Conservation (phyloP, 2,888 invertebrate genomes). For the Lacanobia oleracea region DNA sequence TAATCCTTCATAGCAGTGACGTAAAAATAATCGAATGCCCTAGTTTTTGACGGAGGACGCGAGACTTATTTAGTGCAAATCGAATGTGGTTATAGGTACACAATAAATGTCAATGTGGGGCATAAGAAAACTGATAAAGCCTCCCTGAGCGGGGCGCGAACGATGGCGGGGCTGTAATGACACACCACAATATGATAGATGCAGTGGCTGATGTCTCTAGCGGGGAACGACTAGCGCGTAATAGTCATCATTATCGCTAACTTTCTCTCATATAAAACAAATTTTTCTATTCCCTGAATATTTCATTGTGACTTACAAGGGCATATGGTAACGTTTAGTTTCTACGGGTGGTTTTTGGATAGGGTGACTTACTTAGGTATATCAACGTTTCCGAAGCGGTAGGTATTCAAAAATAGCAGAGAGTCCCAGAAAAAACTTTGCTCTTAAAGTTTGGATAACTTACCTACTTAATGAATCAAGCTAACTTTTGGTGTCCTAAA, state of each 20-base stretch:
- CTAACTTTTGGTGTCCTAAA: slow-evolving; percentile 1
- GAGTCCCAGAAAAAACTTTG: slow-evolving; percentile 16
- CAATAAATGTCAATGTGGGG: slow-evolving; percentile 47
- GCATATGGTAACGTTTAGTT: background rate
- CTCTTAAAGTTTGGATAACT: slow-evolving; percentile 29
- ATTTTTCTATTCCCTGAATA: slow-evolving; percentile 49
- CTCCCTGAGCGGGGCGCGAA: slow-evolving; percentile 34
- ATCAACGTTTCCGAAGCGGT: background rate
- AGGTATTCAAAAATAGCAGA: background rate
- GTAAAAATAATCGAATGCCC: slow-evolving; percentile 8
- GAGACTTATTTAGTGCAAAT: slow-evolving; percentile 49
- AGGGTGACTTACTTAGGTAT: too few relatives aligned
- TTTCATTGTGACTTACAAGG: slow-evolving; percentile 27
- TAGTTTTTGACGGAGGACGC: slow-evolving; percentile 16
- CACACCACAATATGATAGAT: slow-evolving; percentile 58
- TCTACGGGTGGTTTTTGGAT: slow-evolving; percentile 4
- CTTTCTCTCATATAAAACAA: slow-evolving; percentile 49
- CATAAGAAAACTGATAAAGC: slow-evolving; percentile 48
- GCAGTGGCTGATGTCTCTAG: slow-evolving; percentile 55
- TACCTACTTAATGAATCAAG: slow-evolving; percentile 4
- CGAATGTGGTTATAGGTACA: slow-evolving; percentile 46
- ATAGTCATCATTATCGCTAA: slow-evolving; percentile 56
- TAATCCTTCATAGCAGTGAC: background rate
- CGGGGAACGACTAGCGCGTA: slow-evolving; percentile 36
- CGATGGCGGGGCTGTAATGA: slow-evolving; percentile 50